phyloP scores from a whole-genome alignment of 53 echinoderm and acorn worm species.

The Actinopyga echinites region DNA sequence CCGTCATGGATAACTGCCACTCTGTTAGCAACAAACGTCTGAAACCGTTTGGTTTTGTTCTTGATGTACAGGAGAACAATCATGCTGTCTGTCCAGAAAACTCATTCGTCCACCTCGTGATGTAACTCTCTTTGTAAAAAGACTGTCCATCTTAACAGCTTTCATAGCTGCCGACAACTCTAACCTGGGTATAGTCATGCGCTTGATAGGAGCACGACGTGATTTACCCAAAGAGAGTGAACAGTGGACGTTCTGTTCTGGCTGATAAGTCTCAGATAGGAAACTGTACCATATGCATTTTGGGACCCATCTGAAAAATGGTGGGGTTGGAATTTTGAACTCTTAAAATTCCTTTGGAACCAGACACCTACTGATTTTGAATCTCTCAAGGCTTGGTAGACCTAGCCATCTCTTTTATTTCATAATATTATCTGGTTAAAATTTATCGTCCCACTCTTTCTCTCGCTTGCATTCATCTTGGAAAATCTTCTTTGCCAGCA shows the following conservation, averaged over 20 bases:
- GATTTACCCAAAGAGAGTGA: constrained; percentile 18
- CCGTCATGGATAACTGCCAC: constrained; percentile 27
- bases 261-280: background rate
- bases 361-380: constrained; percentile 1
- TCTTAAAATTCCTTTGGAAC: background rate
- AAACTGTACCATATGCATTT: constrained; percentile 23
- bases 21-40: constrained; percentile 35
- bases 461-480: constrained; percentile 42
- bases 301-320: constrained; percentile 29
- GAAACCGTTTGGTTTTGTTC: constrained; percentile 15
- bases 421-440: background rate
- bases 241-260: background rate
- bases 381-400: no score
- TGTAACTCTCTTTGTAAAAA: constrained; percentile 11
- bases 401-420: constrained; percentile 29
- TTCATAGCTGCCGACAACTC: constrained; percentile 12
- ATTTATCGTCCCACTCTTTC: constrained; percentile 36
- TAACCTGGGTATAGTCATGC: constrained; percentile 11
- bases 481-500: constrained; percentile 45
- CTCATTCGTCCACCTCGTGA: background rate
- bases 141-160: constrained; percentile 31
- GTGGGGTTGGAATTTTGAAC: background rate
- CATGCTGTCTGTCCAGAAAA: constrained; percentile 40
- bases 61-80: constrained; percentile 24
- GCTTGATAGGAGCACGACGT: constrained; percentile 29